Percentiles rank a stretch among this genome's conserved stretches.
phyloP scores from a whole-genome alignment of 2,797 vertebrate genomes.

The Sebastes baramenuke region DNA sequence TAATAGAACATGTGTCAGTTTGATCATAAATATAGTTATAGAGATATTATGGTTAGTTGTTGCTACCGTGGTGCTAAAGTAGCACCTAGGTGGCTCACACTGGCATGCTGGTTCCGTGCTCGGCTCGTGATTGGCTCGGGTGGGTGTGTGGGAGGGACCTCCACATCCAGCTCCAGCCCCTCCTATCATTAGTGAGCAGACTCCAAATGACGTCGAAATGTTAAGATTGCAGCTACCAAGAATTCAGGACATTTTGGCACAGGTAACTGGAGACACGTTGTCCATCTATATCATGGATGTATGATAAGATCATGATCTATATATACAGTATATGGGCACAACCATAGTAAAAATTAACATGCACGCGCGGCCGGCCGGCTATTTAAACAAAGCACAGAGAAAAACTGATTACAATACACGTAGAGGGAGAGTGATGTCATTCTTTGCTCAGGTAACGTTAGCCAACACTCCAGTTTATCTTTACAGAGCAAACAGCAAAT shows the following conservation, averaged over 20 bases:
- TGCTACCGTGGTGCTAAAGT: not conserved
- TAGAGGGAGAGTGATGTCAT: not conserved
- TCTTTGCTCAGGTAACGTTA: not conserved
- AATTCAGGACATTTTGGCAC: too few relatives aligned
- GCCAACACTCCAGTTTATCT: not conserved
- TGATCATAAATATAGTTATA: too few relatives aligned
- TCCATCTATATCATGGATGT: too few relatives aligned
- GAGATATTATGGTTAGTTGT: not conserved
- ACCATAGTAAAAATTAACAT: too few relatives aligned
- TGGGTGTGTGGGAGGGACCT: not conserved
- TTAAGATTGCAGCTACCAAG: not conserved
- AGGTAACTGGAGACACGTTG: too few relatives aligned
- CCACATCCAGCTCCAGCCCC: not conserved
- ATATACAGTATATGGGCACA: too few relatives aligned
- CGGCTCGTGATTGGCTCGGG: not conserved
- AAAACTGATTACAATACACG: not conserved
- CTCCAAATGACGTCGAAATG: not conserved
- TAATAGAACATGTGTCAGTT: too few relatives aligned
- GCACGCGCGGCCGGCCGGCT: fast-evolving
- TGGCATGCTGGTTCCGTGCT: not conserved
- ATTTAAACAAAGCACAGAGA: not conserved
- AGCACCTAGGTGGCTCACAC: not conserved
- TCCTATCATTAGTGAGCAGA: not conserved
- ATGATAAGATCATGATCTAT: too few relatives aligned
- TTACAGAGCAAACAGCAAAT: not conserved